Evolutionary conservation across 1,140 invertebrate genomes (phyloP), one percentile per base, ranked within the genome.

Genomic region (Telenomus remus): DNA sequence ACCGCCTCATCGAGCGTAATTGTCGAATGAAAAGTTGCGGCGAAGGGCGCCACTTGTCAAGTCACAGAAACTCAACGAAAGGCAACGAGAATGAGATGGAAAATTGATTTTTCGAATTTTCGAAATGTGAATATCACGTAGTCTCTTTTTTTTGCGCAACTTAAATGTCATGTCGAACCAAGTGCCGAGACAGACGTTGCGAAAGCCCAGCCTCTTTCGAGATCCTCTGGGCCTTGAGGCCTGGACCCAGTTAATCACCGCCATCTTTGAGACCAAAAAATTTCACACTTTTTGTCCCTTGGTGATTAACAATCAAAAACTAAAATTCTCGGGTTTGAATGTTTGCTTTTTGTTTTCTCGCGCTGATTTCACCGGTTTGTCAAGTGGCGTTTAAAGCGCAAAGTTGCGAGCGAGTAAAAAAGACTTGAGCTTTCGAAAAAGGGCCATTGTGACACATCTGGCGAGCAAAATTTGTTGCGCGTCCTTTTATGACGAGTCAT

Each of bases 221-320:
- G 83, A 86, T 86, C 84, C 80, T 75, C 77, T 85, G 83, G 81
- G 80, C 81, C 81, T 83, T 83, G 81, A 78, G 80, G 84, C 84
- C 84, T 85, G 85, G 83, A 85, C 83, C 84, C 80, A 83, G 76
- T 83, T 84, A 66, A 78, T 49, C 15, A 13, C 63, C 14, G 68
- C 66, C 66, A 71, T 48, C 66, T 56, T 11, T 37, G 33, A 9
- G 13, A 51, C n/a, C 57, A 71, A 56, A 27, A 27, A 27, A 27
- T 27, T 27, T 27, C 19, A 27, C 19, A 27, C 19, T 63, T 53
- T 50, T 0, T 1, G 0, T 46, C 46, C 15, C 33, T 10, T 46
- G 34, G 53, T 44, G 8, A 9, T 39, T 39, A 39, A n/a, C 3
- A 39, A 39, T 39, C 37, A 39, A 11, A 11, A 39, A n/a, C n/a